Base-by-base conservation (phyloP, 2,888 invertebrate genomes). In the Dolomedes plantarius region DNA sequence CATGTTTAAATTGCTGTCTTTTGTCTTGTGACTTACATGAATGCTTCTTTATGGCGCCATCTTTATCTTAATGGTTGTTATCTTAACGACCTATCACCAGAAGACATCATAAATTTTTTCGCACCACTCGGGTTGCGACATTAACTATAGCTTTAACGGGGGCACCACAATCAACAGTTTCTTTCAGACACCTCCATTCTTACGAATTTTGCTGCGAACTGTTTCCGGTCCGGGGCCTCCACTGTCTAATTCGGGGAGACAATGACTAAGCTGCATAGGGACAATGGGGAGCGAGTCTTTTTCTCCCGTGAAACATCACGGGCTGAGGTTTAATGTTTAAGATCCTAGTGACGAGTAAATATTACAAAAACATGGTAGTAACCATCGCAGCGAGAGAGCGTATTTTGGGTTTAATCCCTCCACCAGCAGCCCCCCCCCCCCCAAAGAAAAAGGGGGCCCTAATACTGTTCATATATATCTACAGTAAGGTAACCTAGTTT, bases 61-160 rank as follows among this genome's bases (percentile, higher is more conserved):
- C 23, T 56, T 56, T 23, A 56, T 56, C 56, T 56, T 23, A 56
- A 56, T 56, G 56, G 19, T 5, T 23, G 19, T 23, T 56, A 56
- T 56, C 56, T 56, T 56, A 56, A 56, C 23, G 56, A 56, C 56
- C 56, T 56, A 56, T 56, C 56, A 56, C 19, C 56, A 56, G 23
- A 56, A 56, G 56, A 56, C 56, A 56, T 23, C 56, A 56, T 56
- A 56, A 56, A 56, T 56, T 56, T 19, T 56, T 56, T 23, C 13
- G 23, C 56, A 56, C 19, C 5, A 23, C 16, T 23, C 3, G 19
- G 23, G 56, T 23, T 23, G 23, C 56, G 56, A 56, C 56, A 56
- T 16, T 56, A 23, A 56, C 56, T 56, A 23, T 56, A 19, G 23
- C n/a, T 56, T 56, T 23, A 46, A 46, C 9, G 9, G 46, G 46